Conservation (phyloP, 2,888 invertebrate species). For the Argyra leucocephala region DNA sequence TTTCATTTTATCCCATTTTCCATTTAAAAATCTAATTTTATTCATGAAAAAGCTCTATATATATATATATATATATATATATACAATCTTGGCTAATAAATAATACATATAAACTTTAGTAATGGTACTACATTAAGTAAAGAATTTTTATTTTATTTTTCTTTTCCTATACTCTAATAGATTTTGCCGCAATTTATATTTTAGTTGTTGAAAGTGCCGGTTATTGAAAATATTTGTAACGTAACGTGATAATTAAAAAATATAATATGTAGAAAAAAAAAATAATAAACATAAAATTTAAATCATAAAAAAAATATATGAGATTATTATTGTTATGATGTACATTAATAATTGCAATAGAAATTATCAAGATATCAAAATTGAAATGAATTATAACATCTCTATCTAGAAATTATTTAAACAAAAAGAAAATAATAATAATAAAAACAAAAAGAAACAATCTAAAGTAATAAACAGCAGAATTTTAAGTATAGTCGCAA, state of each 20-base stretch:
- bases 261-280: neutral
- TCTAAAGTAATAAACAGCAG: no score
- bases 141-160: neutral
- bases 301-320: neutral
- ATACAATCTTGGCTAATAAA: no score
- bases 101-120: no score
- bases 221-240: neutral
- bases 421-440: no score
- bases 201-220: neutral
- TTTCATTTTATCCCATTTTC: no score
- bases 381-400: no score
- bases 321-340: no score
- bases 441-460: no score
- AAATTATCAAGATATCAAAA: neutral
- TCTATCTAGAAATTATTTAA: neutral
- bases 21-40: no score
- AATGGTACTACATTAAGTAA: neutral
- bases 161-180: neutral
- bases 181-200: neutral
- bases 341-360: neutral
- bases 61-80: no score
- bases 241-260: slow-evolving; percentile 1
- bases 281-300: neutral
- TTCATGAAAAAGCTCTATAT: no score
- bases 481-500: no score